Base-by-base conservation (phyloP, 1,140 invertebrate species). In the Lepidostoma basale region DNA sequence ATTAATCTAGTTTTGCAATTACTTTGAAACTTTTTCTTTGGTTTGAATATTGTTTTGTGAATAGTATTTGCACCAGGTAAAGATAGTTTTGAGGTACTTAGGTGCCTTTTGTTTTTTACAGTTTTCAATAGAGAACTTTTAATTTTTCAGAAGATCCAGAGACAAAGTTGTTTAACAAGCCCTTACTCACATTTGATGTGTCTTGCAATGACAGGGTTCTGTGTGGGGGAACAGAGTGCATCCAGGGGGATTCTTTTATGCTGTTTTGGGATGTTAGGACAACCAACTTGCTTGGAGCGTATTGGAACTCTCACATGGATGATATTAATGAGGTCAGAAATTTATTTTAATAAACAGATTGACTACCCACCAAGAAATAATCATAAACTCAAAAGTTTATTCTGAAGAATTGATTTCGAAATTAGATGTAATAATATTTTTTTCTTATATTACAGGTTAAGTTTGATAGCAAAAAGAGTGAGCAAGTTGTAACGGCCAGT, bases 251-350 rank as follows among this genome's bases (percentile, higher is more conserved):
- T 76, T 85, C 89, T 10, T 94, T 86, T 77, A 84, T 95, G 26
- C 77, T 95, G 33, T 96, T 95, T 81, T 96, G 92, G 90, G 94
- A 96, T 79, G 77, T 88, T 18, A 83, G 92, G 68, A 85, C 83
- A 56, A 77, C 84, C 0, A 85, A 86, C 72, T 78, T 91, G 10
- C 77, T 96, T 3, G 94, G 94, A 2, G 91, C 89, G 8, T 97
- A 96, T 77, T 92, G 89, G 88, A 90, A 96, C 74, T 91, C 89
- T 23, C 93, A 96, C 74, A 87, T 88, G 68, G 92, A 94, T 80
- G 93, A 95, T 77, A 86, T 97, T 9, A 93, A 92, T 26, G 85
- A 90, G 77, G 89, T 90, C 76, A 28, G 14, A 68, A 45, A 28
- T 62, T 62, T 58, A 8, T 20, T 33, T 12, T 12, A 33, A 33